phyloP scores from a whole-genome alignment of 2,797 vertebrate genomes.

The Macropus fuliginosus region DNA sequence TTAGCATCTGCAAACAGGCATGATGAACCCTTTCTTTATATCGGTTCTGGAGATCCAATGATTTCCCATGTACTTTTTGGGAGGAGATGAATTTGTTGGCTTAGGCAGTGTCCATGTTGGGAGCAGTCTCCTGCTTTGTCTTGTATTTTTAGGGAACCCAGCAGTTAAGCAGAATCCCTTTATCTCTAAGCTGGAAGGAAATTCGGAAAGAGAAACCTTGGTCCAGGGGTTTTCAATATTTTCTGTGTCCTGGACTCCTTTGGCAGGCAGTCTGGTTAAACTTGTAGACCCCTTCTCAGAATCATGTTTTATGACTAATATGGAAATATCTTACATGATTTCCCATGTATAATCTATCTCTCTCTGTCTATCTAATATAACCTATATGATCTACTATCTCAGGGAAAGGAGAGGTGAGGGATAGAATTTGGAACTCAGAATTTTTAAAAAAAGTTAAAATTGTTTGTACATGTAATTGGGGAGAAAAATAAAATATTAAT shows the following conservation, averaged over 20 bases:
- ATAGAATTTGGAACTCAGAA: not conserved
- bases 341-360: not conserved
- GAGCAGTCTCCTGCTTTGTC: not conserved
- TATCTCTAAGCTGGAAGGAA: not conserved
- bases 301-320: not conserved
- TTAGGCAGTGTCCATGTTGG: not conserved
- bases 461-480: not conserved
- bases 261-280: not conserved
- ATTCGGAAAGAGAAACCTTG: not conserved
- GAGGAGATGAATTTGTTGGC: not conserved
- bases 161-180: not conserved
- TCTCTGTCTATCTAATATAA: too few relatives aligned
- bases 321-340: not conserved
- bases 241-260: not conserved
- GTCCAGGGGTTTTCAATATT: not conserved
- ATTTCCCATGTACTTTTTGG: slow-evolving; percentile 4
- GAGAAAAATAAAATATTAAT: not conserved
- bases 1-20: slow-evolving; percentile 2
- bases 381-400: not conserved
- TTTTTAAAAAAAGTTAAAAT: not conserved
- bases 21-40: not conserved
- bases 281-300: not conserved
- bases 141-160: not conserved
- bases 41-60: not conserved
- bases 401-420: not conserved